Evolutionary conservation across 2,888 invertebrate genomes (phyloP).

Genomic region (Phyllotreta cruciferae): DNA sequence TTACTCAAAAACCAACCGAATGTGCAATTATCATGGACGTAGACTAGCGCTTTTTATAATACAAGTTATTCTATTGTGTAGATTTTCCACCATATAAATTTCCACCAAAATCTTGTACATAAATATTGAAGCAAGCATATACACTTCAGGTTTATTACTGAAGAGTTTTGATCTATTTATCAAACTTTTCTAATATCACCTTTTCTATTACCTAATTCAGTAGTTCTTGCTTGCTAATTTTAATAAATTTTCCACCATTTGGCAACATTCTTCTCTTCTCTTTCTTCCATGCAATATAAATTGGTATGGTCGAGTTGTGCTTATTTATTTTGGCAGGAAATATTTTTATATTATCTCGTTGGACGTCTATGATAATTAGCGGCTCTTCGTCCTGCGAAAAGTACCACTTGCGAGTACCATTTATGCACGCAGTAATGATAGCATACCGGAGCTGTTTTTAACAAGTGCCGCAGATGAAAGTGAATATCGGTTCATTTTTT

Average conservation of each 20-base stretch:
- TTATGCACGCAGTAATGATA: conserved; percentile 32
- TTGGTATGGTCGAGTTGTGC: not conserved
- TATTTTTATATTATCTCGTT: too few relatives aligned
- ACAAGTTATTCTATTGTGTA: not conserved
- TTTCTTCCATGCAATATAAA: too few relatives aligned
- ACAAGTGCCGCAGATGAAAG: conserved; percentile 32
- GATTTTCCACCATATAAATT: not conserved
- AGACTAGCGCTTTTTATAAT: not conserved
- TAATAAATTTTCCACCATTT: too few relatives aligned
- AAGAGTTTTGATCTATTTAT: too few relatives aligned
- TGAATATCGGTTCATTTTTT: conserved; percentile 20
- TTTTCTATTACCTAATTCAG: too few relatives aligned
- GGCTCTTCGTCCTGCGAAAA: conserved; percentile 23
- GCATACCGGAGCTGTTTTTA: conserved; percentile 28
- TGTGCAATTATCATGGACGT: conserved; percentile 15
- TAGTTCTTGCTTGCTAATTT: too few relatives aligned
- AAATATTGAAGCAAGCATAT: too few relatives aligned
- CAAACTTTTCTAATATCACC: too few relatives aligned
- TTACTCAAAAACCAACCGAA: conserved; percentile 8
- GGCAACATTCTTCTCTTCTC: too few relatives aligned
- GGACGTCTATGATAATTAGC: conserved; percentile 9
- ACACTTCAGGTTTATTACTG: too few relatives aligned
- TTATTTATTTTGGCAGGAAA: not conserved
- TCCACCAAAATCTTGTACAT: too few relatives aligned
- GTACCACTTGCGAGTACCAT: conserved; percentile 23